Evolutionary conservation across 2,113 vertebrate species (phyloP).

Genomic region (Acanthisitta chloris): DNA sequence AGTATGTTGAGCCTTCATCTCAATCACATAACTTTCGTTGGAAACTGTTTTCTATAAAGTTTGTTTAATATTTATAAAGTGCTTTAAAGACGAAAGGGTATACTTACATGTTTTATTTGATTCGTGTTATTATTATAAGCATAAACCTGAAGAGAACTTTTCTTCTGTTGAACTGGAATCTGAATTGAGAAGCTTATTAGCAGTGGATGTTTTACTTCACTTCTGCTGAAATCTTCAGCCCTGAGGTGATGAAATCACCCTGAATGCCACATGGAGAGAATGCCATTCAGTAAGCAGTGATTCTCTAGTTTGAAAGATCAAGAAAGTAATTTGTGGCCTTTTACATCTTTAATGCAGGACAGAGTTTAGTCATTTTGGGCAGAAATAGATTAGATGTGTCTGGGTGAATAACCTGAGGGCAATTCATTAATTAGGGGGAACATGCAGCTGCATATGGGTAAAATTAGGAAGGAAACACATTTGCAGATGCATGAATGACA

Average conservation of each 20-base stretch:
- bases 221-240: background rate
- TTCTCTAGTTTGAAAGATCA: conserved; percentile 6
- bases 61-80: background rate
- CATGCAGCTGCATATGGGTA: conserved; percentile 5
- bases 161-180: background rate
- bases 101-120: background rate
- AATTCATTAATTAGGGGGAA: conserved; percentile 63
- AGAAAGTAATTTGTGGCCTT: conserved; percentile 53
- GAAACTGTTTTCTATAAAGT: background rate
- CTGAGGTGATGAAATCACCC: background rate
- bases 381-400: conserved; percentile 60
- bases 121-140: background rate
- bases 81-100: background rate
- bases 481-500: background rate
- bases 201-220: background rate
- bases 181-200: background rate
- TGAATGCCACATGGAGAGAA: background rate
- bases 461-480: conserved; percentile 1
- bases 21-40: background rate
- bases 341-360: conserved; percentile 56
- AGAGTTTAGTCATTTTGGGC: conserved; percentile 55
- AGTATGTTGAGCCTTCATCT: background rate
- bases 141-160: background rate
- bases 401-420: conserved; percentile 42
- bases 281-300: background rate